A percentile compares a stretch with the other conserved stretches of the same genome.
Evolutionary conservation across 2,113 vertebrate species (phyloP).

Genomic region (Campylorhamphus procurvoides): DNA sequence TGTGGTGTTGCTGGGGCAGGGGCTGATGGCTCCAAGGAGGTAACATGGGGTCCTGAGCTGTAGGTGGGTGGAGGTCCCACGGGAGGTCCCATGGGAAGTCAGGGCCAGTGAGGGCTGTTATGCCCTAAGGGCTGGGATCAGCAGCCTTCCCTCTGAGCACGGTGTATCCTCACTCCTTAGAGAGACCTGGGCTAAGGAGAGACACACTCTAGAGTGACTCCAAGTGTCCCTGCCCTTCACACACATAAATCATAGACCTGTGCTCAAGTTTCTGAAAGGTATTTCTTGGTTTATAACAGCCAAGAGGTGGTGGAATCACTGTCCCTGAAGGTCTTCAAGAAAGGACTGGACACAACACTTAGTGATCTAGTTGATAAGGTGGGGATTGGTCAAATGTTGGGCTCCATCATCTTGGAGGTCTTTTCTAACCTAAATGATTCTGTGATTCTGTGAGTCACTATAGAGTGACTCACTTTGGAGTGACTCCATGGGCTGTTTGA

Average conservation of each 20-base stretch:
- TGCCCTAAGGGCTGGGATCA: background rate
- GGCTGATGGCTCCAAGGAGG: accelerated
- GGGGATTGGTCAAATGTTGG: background rate
- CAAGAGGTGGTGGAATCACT: background rate
- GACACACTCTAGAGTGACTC: background rate
- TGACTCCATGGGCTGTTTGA: background rate
- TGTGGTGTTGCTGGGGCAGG: background rate
- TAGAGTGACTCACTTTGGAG: background rate
- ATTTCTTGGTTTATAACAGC: background rate
- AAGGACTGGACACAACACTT: background rate
- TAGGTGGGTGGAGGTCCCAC: background rate
- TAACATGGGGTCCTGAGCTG: background rate
- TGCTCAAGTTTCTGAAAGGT: background rate
- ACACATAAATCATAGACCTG: background rate
- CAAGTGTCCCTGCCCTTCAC: background rate
- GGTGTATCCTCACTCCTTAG: background rate
- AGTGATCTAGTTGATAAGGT: background rate
- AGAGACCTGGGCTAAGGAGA: background rate
- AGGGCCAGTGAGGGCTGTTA: background rate
- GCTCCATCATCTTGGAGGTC: background rate
- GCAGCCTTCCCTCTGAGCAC: background rate
- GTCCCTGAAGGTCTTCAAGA: background rate
- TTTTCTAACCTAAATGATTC: background rate
- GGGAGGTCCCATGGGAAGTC: background rate
- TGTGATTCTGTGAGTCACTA: background rate